Evolutionary conservation across 2,113 vertebrate species (phyloP).

Genomic region (Henicopernis longicauda): DNA sequence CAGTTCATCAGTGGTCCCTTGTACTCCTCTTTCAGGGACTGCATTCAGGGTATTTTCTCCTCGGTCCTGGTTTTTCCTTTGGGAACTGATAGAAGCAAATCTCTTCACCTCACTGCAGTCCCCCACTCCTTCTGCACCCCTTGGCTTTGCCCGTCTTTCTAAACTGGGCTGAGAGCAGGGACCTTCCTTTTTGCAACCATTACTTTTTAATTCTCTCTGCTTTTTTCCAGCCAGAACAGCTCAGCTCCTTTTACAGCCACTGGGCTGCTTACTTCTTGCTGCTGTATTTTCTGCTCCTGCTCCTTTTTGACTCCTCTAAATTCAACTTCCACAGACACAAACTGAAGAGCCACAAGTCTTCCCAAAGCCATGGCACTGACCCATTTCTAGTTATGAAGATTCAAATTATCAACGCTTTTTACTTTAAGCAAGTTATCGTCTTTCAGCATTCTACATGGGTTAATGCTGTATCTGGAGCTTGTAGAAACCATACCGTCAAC

Average conservation of each 20-base stretch:
- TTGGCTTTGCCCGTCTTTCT: background rate
- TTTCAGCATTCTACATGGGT: background rate
- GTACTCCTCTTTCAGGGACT: background rate
- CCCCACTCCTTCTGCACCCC: background rate
- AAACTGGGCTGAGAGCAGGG: background rate
- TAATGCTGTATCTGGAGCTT: background rate
- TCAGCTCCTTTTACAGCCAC: background rate
- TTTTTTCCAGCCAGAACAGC: background rate
- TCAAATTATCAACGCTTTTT: background rate
- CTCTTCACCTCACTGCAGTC: background rate
- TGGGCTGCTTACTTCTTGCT: background rate
- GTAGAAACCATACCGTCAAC: background rate
- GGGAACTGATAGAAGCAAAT: background rate
- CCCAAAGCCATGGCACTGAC: background rate
- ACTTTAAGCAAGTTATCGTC: background rate
- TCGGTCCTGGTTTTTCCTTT: background rate
- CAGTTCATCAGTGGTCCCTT: background rate
- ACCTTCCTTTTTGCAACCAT: background rate
- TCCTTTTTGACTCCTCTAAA: background rate
- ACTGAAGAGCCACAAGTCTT: background rate
- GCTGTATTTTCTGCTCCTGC: background rate
- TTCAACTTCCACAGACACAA: background rate
- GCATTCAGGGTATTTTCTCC: background rate
- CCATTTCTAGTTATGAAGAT: background rate
- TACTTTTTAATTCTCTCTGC: background rate